Evolutionary conservation across 2,113 vertebrate species (phyloP).

Genomic region (Sclerurus mexicanus): DNA sequence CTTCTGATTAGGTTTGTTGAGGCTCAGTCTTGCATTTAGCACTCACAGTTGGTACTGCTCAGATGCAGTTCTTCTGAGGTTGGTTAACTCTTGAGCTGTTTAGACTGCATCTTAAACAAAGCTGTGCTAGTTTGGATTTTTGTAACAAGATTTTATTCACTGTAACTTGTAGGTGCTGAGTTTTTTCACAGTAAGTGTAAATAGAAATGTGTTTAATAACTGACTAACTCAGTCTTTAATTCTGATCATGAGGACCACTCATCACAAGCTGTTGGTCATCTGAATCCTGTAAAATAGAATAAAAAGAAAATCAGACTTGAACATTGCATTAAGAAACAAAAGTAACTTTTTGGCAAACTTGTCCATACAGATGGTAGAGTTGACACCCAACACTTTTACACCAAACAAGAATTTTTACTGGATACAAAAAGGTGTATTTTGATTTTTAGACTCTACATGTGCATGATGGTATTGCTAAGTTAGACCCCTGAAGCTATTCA

Average conservation of each 20-base stretch:
- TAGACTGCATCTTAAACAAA: not conserved
- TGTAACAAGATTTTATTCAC: not conserved
- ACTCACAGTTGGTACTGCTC: not conserved
- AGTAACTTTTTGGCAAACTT: not conserved
- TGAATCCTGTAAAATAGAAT: slow-evolving; percentile 54
- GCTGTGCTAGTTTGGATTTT: not conserved
- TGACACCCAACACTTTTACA: not conserved
- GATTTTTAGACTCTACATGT: not conserved
- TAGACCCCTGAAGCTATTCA: not conserved
- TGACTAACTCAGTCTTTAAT: not conserved
- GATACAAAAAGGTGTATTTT: not conserved
- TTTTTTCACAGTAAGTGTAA: not conserved
- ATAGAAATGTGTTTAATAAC: not conserved
- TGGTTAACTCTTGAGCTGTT: not conserved
- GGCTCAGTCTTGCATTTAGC: not conserved
- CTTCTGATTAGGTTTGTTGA: not conserved
- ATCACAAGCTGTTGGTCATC: slow-evolving; percentile 66
- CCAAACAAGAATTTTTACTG: not conserved
- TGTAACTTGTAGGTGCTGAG: not conserved
- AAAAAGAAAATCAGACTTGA: not conserved
- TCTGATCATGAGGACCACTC: slow-evolving; percentile 42
- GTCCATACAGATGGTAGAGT: not conserved
- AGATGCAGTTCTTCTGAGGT: not conserved
- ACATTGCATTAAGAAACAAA: not conserved
- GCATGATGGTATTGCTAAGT: not conserved